Percentiles rank a stretch among this genome's conserved stretches.
Conservation (phyloP, 2,888 invertebrate genomes). For the Cylloceria caligata region DNA sequence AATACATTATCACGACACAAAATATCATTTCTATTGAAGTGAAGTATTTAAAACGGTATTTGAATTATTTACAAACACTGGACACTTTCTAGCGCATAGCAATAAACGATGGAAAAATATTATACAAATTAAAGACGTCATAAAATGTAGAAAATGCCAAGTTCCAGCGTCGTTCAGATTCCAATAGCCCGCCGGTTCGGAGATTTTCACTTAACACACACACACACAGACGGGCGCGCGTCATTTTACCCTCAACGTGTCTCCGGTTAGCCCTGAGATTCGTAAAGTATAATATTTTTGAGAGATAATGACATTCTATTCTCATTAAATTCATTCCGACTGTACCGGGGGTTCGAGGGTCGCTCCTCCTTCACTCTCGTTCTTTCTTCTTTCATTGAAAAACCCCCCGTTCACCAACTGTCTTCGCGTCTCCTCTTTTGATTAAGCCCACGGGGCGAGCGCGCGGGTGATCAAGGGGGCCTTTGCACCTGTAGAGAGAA, state of each 20-base stretch:
- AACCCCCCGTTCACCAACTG: conserved; percentile 51
- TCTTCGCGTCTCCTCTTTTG: conserved; percentile 61
- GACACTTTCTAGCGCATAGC: not conserved
- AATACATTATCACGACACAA: too few relatives aligned
- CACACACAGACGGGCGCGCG: not conserved
- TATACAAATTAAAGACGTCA: not conserved
- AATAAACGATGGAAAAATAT: not conserved
- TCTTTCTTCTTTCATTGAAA: conserved; percentile 6
- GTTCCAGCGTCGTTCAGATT: not conserved
- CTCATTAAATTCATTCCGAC: conserved; percentile 57
- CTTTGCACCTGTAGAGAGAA: conserved; percentile 60
- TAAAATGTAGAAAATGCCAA: not conserved
- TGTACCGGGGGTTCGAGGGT: not conserved
- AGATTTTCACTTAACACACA: not conserved
- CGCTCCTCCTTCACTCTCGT: not conserved
- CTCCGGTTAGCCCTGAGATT: not conserved
- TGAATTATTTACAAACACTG: too few relatives aligned
- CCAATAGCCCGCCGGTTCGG: not conserved
- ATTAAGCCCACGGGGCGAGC: conserved; percentile 64
- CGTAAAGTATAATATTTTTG: conserved; percentile 4
- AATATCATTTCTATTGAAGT: too few relatives aligned
- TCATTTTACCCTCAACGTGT: not conserved
- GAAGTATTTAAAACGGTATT: too few relatives aligned
- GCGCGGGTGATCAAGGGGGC: conserved; percentile 23
- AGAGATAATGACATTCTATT: conserved; percentile 50